Evolutionary conservation across 2,113 vertebrate genomes (phyloP).

Genomic region (Sphyrna mokarran): DNA sequence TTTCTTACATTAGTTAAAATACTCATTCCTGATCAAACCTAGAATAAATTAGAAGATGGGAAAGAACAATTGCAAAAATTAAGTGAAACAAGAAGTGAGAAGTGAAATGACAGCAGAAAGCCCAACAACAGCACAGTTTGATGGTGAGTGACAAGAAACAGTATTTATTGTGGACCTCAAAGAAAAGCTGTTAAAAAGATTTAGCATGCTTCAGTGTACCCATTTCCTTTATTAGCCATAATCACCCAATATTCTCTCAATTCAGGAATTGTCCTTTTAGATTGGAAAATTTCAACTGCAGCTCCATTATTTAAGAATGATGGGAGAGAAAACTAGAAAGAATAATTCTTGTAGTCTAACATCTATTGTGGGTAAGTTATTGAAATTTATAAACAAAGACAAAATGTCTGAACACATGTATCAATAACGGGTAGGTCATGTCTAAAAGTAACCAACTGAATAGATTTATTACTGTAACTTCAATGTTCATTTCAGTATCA

Average conservation of each 20-base stretch:
- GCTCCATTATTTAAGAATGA: background rate
- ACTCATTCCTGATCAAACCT: conserved; percentile 17
- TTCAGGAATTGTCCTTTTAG: background rate
- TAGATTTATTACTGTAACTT: background rate
- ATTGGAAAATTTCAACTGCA: background rate
- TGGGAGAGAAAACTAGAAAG: background rate
- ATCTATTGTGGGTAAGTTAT: background rate
- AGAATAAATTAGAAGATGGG: background rate
- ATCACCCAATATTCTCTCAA: background rate
- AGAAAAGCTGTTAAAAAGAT: background rate
- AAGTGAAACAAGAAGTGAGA: background rate
- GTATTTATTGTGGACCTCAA: background rate
- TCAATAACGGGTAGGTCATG: background rate
- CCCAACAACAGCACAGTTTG: background rate
- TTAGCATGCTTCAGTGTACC: background rate
- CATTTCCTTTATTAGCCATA: background rate
- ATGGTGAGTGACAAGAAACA: background rate
- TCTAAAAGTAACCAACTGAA: background rate
- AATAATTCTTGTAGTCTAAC: background rate
- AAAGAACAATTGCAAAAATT: background rate
- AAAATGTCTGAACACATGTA: background rate
- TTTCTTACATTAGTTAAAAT: background rate
- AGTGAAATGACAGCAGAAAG: background rate
- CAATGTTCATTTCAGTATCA: background rate
- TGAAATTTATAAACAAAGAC: background rate